These are phyloP conservation scores for Vicugna pacos DNA, from an alignment of 2,113 vertebrate species.

Conservation along the genomic window DNA sequence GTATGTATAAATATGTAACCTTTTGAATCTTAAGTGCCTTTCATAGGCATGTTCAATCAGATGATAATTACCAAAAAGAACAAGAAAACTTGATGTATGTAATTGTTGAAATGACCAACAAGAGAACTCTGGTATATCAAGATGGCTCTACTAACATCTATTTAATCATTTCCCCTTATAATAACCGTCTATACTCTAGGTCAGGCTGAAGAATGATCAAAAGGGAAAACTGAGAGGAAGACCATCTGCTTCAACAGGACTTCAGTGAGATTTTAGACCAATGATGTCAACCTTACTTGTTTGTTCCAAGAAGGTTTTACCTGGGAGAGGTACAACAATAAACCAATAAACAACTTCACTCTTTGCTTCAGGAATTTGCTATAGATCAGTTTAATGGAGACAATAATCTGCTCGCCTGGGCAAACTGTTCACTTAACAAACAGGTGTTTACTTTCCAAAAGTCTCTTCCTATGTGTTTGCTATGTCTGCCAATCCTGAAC, in stretches of 20 bases:
- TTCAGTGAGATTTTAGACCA: conserved; percentile 12
- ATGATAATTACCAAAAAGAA: conserved; percentile 23
- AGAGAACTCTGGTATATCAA: neutral
- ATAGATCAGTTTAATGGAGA: neutral
- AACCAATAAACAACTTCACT: neutral
- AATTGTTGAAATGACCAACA: neutral
- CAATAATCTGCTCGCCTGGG: neutral
- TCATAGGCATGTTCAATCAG: neutral
- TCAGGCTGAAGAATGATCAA: neutral
- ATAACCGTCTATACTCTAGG: neutral
- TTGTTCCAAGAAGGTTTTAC: conserved; percentile 29
- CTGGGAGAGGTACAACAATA: neutral
- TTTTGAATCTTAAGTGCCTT: neutral
- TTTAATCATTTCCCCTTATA: neutral
- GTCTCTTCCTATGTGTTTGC: neutral
- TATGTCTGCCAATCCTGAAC: neutral
- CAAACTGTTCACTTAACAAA: neutral
- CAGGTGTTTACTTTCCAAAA: neutral
- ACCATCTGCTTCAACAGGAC: neutral
- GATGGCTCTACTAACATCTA: neutral
- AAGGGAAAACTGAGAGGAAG: neutral
- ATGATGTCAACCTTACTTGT: neutral
- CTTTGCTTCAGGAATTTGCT: conserved; percentile 1
- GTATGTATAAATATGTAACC: neutral
- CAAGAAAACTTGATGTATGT: neutral